Evolutionary conservation across 2,888 invertebrate species (phyloP).

Genomic region (Eutolmus rufibarbis): DNA sequence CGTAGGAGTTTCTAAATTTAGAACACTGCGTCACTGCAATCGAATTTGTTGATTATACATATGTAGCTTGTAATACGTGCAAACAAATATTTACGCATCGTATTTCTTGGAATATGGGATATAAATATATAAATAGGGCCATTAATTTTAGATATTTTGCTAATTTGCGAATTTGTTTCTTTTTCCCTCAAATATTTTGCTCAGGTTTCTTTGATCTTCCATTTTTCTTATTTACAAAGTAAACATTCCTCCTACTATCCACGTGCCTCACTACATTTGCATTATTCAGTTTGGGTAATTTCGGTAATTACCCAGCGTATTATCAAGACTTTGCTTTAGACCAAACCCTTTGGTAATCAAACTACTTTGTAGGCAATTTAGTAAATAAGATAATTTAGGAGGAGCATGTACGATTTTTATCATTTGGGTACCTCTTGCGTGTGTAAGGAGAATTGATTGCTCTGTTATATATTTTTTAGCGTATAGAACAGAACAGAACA

Average conservation of each 20-base stretch:
- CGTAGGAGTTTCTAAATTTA: not conserved
- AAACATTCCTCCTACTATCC: not conserved
- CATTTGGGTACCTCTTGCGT: not conserved
- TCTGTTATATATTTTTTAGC: too few species aligned
- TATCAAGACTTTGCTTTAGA: not conserved
- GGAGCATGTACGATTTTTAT: not conserved
- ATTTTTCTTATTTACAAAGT: not conserved
- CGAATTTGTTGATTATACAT: not conserved
- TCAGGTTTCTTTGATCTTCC: not conserved
- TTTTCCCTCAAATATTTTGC: not conserved
- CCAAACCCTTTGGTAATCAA: not conserved
- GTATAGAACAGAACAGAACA: too few species aligned
- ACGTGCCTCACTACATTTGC: not conserved
- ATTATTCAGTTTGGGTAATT: not conserved
- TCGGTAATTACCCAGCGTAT: not conserved
- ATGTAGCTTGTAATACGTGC: not conserved
- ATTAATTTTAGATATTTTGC: not conserved
- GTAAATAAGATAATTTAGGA: not conserved
- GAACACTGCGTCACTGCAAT: not conserved
- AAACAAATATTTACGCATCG: not conserved
- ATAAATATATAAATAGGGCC: not conserved
- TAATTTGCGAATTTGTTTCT: not conserved
- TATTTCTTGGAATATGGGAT: not conserved
- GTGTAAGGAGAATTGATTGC: not conserved
- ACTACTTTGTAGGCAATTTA: not conserved